Evolutionary conservation across 2,888 invertebrate genomes (phyloP).

Genomic region (Catocala fraxini): DNA sequence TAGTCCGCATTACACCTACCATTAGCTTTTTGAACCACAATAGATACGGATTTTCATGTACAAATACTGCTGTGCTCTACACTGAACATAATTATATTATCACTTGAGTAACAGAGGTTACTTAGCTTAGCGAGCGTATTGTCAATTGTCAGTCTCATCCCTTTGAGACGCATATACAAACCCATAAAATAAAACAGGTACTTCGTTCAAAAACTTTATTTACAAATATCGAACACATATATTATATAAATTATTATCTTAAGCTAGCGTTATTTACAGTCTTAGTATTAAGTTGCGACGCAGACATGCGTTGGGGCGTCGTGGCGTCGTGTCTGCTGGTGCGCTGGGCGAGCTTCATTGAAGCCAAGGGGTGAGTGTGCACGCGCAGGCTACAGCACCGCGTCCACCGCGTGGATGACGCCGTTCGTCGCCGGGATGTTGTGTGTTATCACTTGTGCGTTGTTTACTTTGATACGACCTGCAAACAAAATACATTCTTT

Average conservation of each 20-base stretch:
- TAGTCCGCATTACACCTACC: too few relatives aligned
- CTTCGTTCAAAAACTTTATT: constrained; percentile 71
- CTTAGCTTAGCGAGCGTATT: too few relatives aligned
- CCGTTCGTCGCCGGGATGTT: constrained; percentile 96
- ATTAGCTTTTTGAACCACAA: too few relatives aligned
- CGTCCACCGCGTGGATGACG: constrained; percentile 94
- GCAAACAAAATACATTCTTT: constrained; percentile 33
- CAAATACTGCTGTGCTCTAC: too few relatives aligned
- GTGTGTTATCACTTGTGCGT: constrained; percentile 93
- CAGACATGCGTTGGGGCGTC: constrained; percentile 25
- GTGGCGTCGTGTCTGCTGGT: constrained; percentile 29
- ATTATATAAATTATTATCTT: constrained; percentile 81
- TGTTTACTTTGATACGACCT: constrained; percentile 95
- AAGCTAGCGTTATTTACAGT: constrained; percentile 84
- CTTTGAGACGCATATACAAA: too few relatives aligned
- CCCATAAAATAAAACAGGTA: too few relatives aligned
- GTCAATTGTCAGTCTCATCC: too few relatives aligned
- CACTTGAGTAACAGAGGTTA: too few relatives aligned
- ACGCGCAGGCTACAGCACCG: constrained; percentile 66
- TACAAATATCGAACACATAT: constrained; percentile 76
- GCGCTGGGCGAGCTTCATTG: constrained; percentile 67
- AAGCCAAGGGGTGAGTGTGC: constrained; percentile 64
- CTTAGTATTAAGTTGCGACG: constrained; percentile 63
- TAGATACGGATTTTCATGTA: too few relatives aligned
- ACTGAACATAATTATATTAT: too few relatives aligned